These are phyloP conservation scores for Megaceryle maxima DNA, from an alignment of 2,113 vertebrate species.

Conservation along the genomic window DNA sequence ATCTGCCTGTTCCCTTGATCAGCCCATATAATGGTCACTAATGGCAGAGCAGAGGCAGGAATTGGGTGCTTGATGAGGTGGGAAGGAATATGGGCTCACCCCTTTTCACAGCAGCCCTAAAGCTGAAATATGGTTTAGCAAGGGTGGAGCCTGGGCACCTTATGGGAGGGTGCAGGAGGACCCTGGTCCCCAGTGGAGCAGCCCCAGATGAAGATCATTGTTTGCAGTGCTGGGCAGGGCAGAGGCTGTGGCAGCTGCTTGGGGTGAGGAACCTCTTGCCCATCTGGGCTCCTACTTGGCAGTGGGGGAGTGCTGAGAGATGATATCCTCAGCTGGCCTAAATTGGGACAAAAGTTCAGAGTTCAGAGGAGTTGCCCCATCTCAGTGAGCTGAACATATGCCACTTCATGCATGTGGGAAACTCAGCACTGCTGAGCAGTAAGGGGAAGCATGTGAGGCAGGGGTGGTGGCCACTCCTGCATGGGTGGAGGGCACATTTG, in stretches of 20 bases:
- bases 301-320: neutral
- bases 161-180: neutral
- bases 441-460: neutral
- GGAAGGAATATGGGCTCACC: neutral
- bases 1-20: neutral
- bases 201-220: neutral
- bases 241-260: neutral
- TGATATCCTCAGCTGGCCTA: neutral
- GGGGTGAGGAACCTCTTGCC: neutral
- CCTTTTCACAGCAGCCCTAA: neutral
- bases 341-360: neutral
- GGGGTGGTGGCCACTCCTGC: too few relatives aligned
- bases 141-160: neutral
- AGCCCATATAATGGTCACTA: neutral
- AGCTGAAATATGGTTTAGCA: neutral
- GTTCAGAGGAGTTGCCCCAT: neutral
- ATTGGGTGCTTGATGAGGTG: accelerated
- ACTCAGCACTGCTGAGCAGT: neutral
- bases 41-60: neutral
- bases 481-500: neutral
- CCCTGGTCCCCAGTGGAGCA: accelerated
- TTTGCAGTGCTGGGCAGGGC: neutral
- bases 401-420: neutral
- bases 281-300: neutral
- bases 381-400: neutral